Evolutionary conservation across 2,797 vertebrate species (phyloP).

Genomic region (Hypotaenidia philippensis): DNA sequence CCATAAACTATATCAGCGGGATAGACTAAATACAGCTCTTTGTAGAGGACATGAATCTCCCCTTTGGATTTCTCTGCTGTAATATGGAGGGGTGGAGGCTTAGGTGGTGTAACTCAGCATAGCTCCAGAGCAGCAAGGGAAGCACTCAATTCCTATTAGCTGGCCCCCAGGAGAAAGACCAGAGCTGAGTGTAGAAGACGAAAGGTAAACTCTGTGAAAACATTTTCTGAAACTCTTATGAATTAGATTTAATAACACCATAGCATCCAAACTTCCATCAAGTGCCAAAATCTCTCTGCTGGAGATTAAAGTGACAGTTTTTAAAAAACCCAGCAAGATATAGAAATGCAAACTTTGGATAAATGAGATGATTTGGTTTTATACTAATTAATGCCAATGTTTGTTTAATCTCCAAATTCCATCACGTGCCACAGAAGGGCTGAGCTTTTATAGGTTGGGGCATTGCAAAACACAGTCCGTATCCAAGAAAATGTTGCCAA

Average conservation of each 20-base stretch:
- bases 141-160: slow-evolving; percentile 5
- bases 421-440: slow-evolving; percentile 7
- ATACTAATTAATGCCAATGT: slow-evolving; percentile 60
- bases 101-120: neutral
- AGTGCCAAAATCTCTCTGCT: neutral
- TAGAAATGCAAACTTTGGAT: slow-evolving; percentile 14
- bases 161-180: neutral
- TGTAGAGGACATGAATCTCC: neutral
- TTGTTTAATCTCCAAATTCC: slow-evolving; percentile 75
- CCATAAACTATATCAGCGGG: neutral
- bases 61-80: neutral
- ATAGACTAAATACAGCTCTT: slow-evolving; percentile 48
- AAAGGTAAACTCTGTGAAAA: slow-evolving; percentile 13
- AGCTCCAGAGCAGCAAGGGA: neutral
- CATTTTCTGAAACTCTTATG: neutral
- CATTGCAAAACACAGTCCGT: slow-evolving; percentile 63
- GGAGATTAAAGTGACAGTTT: neutral
- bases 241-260: neutral
- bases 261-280: neutral
- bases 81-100: neutral
- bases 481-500: slow-evolving; percentile 74
- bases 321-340: neutral
- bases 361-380: neutral
- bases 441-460: slow-evolving; percentile 48
- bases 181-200: neutral